Evolutionary conservation across 1,140 invertebrate genomes (phyloP), one percentile per base, ranked within the genome.

Genomic region (Zaprionus nigranus): DNA sequence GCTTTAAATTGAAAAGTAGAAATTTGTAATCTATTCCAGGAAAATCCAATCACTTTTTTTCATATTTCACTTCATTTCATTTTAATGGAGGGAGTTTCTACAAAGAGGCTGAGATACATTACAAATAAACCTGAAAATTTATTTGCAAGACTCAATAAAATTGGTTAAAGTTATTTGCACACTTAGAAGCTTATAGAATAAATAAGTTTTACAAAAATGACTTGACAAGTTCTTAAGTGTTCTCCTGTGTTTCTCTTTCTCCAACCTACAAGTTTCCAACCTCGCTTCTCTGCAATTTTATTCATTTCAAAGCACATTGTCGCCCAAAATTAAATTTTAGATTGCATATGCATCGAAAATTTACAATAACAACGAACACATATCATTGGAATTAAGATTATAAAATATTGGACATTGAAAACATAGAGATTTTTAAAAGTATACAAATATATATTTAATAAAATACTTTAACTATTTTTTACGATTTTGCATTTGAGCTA

Each of bases 1-100:
- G 79, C 75, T 81, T 86, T 85, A 81, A 90, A 90, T 90, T 90
- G 79, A 90, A 90, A 80, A 90, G 79, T 90, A 78, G 70, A 87
- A 91, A 80, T 72, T 74, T 77, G 87, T 76, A 79, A 80, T 87
- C 77, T 78, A 73, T 84, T 81, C 82, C 83, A 84, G 78, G 79
- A 79, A 83, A 87, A 88, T 80, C 71, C 74, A 86, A 86, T 88
- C 77, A 88, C 77, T 88, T 87, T 64, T 64, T 68, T 87, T 83
- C 66, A 78, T 77, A 79, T 82, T 69, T 36, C 82, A 70, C 26
- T 56, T 56, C 13, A 56, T 24, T 54, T 54, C 53, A 15, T 36
- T 70, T 61, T 82, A 61, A 69, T 86, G 83, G 83, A 86, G 83
- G 83, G 83, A 88, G 77, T 80, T 75, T 74, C 72, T 86, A 79